Base-by-base conservation (phyloP, 2,797 vertebrate genomes). In the Chelon labrosus region DNA sequence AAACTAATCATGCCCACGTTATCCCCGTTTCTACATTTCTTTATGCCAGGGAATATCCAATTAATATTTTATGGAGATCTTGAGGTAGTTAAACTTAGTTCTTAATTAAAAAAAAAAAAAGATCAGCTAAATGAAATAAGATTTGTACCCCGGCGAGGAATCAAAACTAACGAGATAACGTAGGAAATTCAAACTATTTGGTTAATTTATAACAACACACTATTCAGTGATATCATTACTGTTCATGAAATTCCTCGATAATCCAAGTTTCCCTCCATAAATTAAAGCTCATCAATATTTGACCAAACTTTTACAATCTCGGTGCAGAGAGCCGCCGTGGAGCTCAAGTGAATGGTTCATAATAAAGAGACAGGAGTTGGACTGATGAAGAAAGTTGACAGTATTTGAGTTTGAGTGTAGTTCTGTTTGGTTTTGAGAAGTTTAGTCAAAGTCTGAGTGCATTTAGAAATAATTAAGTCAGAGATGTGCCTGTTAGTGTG, bases 241-340 rank as follows among this genome's bases (percentile, higher is more conserved):
- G 79, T 62, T 20, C 37, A 53, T 14, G 13, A 47, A 71, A 80
- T 70, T 25, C 60, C 51, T 62, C 27, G 4, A 53, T 42, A 82
- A 83, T 75, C 39, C 0, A 42, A 80, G 31, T 68, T 65, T 14
- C 10, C 35, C 8, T 42, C 31, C 52, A 42, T 64, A 49, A 78
- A 85, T 85, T 65, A 77, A 57, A 79, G 10, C 66, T 80, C 53
- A 80, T 87, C 54, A 63, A 87, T 85, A 83, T 85, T 86, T 79
- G 65, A 81, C 50, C 55, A 73, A 72, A 84, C 63, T 74, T 86
- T 78, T 72, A 52, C 50, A 51, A 22, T 61, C 62, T 47, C 49
- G 65, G 42, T 57, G 20, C 46, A 52, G 27, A n/a, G 64, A 63
- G 75, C 11, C 44, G 35, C 31, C 44, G 44, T 63, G 46, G 35